Base-by-base conservation (phyloP, 1,140 invertebrate genomes). In the Brachionus calyciflorus region DNA sequence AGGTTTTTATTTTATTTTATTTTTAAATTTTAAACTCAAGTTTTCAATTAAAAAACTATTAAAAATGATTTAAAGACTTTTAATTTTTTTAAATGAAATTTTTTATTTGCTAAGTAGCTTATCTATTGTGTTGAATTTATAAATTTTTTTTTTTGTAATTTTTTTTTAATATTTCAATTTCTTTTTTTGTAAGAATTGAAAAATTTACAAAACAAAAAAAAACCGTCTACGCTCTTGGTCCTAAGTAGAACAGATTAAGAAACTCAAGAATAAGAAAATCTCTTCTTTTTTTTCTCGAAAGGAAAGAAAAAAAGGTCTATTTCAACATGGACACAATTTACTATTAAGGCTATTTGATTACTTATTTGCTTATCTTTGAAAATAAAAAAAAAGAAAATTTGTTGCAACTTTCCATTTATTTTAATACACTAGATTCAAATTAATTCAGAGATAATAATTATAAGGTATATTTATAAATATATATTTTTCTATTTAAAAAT, bases 381-480 rank as follows among this genome's bases (percentile, higher is more conserved):
- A 37, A 37, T 9, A 37, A 37, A 37, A 37, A 37, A 37, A 37
- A 37, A 37, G 9, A n/a, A 33, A 40, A 37, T 33, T 60, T 37
- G 30, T 60, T 37, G 28, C 55, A 60, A 60, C 55, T 60, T 60
- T 60, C 28, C 28, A 60, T 60, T 60, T 60, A 33, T 60, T 60
- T 60, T 33, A 21, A 60, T 60, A 60, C 55, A 60, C 55, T 60
- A 60, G 55, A 60, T 37, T 60, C 30, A 37, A 40, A 17, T 12
- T 60, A 60, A 60, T 60, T 60, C 55, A 60, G 37, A 37, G 37
- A 37, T 60, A 33, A 60, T 60, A 60, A 60, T 60, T 60, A 60
- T 33, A 60, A 60, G 14, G 28, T 60, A 37, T 60, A 33, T 37
- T 60, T 37, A 37, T 37, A 5, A 5, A 5, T 37, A 5, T 9